Base-by-base conservation (phyloP, 1,140 invertebrate genomes). In the Hylaeus anthracinus region DNA sequence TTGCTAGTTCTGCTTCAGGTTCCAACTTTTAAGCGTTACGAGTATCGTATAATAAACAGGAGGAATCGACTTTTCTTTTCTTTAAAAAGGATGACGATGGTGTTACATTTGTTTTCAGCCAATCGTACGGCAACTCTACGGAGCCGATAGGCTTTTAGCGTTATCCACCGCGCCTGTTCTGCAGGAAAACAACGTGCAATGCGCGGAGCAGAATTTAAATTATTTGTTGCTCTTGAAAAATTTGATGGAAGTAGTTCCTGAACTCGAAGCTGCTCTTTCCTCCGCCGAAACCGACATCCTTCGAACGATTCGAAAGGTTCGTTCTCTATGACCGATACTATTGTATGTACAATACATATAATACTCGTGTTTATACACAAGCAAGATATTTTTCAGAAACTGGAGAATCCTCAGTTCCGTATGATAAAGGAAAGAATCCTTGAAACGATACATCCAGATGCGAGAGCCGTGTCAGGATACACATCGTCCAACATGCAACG, bases 211-310 rank as follows among this genome's bases (percentile, higher is more conserved):
- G 39, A 96, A 97, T 91, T 94, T 98, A 48, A 97, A 97, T 89
- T 96, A 97, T 88, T 94, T 96, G 3, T 94, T 99, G 4, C 92
- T 96, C 8, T 91, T 99, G 55, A 98, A 98, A 93, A 95, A 96
- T 69, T 95, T 96, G 1, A 93, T 98, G 85, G 96, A 97, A 78
- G 88, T 95, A 39, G 92, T 98, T 8, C 95, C 96, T 12, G 95
- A 95, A 51, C 91, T 98, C 1, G 88, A 92, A n/a, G 93, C 94
- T n/a, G 93, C 95, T 0, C 88, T 98, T 0, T 91, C 94, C 63
- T 89, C 93, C 12, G 95, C 94, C 14, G 91, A 95, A 70, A 94
- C 96, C 83, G 89, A 93, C 1, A 94, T 96, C 71, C 95, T 98
- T 26, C 91, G 92, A 74, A 94, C 94, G 83, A 95, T 96, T 70